These are phyloP conservation scores for Eugnorisma glareosa DNA, from an alignment of 2,888 invertebrate genomes.

Conservation along the genomic window DNA sequence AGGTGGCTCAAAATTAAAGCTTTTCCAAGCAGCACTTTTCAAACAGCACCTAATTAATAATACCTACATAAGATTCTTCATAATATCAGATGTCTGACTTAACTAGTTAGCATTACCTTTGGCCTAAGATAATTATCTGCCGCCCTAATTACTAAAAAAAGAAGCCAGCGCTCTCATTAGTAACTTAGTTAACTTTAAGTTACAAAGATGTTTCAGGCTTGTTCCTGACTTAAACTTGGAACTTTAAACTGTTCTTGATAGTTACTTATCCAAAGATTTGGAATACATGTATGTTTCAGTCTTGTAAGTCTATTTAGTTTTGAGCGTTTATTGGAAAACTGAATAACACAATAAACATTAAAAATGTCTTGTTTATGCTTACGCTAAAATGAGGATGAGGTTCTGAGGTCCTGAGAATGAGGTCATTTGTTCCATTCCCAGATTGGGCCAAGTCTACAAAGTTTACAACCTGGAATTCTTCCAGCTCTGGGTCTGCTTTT, in stretches of 20 bases:
- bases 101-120: slow-evolving; percentile 25
- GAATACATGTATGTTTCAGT: neutral
- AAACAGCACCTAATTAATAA: slow-evolving; percentile 8
- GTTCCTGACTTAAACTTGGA: slow-evolving; percentile 27
- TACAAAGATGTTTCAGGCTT: slow-evolving; percentile 23
- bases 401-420: neutral
- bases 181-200: slow-evolving; percentile 42
- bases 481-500: neutral
- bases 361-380: neutral
- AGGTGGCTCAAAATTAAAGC: neutral
- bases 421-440: no score
- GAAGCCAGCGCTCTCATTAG: slow-evolving; percentile 27
- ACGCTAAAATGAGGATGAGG: neutral
- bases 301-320: neutral
- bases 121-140: slow-evolving; percentile 34
- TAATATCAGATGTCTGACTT: slow-evolving; percentile 27
- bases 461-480: neutral
- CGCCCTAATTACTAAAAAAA: slow-evolving; percentile 36
- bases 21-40: no score
- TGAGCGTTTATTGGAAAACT: neutral
- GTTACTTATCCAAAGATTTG: slow-evolving; percentile 21
- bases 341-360: neutral
- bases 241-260: slow-evolving; percentile 38
- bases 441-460: no score
- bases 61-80: slow-evolving; percentile 7